Evolutionary conservation across 2,113 vertebrate genomes (phyloP).

Genomic region (Bubo bubo): DNA sequence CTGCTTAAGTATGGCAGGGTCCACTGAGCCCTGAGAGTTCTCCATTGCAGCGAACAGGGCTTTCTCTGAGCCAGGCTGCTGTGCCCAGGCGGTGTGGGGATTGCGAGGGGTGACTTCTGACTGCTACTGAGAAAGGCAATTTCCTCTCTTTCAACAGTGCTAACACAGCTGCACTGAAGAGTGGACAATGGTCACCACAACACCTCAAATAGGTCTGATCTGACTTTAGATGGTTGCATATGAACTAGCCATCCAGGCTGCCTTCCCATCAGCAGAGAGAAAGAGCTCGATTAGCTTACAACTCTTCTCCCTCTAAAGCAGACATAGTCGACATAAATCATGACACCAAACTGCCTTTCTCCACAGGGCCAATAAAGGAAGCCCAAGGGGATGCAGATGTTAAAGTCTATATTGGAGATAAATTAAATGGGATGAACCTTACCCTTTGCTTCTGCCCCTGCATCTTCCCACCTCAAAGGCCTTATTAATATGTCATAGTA

Average conservation of each 20-base stretch:
- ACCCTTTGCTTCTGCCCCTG: neutral
- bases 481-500: slow-evolving; percentile 18
- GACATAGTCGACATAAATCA: neutral
- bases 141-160: neutral
- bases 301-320: neutral
- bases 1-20: neutral
- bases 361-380: neutral
- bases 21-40: neutral
- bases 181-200: neutral
- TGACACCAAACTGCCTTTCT: neutral
- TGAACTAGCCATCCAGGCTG: neutral
- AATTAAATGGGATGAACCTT: neutral
- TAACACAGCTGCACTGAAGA: neutral
- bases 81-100: neutral
- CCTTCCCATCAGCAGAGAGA: neutral
- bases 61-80: neutral
- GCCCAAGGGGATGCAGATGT: neutral
- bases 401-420: neutral
- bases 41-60: neutral
- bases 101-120: neutral
- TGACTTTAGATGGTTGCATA: neutral
- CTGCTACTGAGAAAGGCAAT: neutral
- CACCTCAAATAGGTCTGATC: neutral
- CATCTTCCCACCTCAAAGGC: slow-evolving; percentile 14
- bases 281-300: neutral